A percentile compares a stretch with the other conserved stretches of the same genome.
phyloP scores from a whole-genome alignment of 2,888 invertebrate genomes.

The Blastobasis adustella region DNA sequence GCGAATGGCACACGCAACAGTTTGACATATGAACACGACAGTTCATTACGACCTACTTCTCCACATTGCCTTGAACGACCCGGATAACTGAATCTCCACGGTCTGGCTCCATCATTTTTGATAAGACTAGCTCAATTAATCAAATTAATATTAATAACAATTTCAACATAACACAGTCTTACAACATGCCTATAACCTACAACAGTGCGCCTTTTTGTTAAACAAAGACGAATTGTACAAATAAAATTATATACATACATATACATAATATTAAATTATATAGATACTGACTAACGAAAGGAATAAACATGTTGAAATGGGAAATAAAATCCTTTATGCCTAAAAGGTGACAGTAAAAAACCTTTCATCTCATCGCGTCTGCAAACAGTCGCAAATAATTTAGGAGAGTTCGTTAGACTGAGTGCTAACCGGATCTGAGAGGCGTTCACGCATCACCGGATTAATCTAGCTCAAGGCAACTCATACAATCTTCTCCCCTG shows the following conservation, averaged over 20 bases:
- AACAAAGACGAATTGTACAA: slow-evolving; percentile 13
- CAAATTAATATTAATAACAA: slow-evolving; percentile 34
- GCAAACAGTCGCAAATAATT: slow-evolving; percentile 31
- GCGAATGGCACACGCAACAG: too few species aligned
- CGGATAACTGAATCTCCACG: too few species aligned
- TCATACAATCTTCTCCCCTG: slow-evolving; percentile 13
- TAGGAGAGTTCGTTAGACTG: slow-evolving; percentile 25
- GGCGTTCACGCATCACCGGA: slow-evolving; percentile 23
- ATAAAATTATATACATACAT: slow-evolving; percentile 16
- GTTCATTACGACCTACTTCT: too few species aligned
- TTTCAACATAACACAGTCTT: slow-evolving; percentile 47
- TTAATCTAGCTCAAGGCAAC: slow-evolving; percentile 26
- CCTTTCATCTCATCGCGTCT: slow-evolving; percentile 25
- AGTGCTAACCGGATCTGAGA: slow-evolving; percentile 27
- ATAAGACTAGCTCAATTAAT: slow-evolving; percentile 18
- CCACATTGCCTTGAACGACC: too few species aligned
- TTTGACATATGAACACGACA: too few species aligned
- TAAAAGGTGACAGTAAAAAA: slow-evolving; percentile 34
- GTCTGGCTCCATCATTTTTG: too few species aligned
- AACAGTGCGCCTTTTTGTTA: slow-evolving; percentile 9
- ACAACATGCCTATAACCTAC: slow-evolving; percentile 7
- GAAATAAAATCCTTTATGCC: slow-evolving; percentile 18
- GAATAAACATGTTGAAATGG: slow-evolving; percentile 27
- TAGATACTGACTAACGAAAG: slow-evolving; percentile 32
- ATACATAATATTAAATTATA: slow-evolving; percentile 10